phyloP scores from a whole-genome alignment of 2,113 vertebrate genomes.

The Calyptomena viridis region DNA sequence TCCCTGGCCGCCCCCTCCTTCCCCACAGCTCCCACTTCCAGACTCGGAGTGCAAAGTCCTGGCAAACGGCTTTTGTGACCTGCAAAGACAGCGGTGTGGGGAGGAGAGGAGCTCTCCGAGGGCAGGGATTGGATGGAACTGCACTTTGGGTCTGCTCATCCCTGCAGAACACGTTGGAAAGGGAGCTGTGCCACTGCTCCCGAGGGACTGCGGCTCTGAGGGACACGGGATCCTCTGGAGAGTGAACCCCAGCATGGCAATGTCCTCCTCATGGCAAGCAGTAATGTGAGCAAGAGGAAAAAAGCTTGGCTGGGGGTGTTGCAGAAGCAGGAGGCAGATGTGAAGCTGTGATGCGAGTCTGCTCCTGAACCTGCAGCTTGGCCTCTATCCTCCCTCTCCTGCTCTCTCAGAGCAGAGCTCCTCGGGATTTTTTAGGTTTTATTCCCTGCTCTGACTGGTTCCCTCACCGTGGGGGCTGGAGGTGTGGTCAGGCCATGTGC shows the following conservation, averaged over 20 bases:
- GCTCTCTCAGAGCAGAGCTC: not conserved
- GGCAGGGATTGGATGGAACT: fast-evolving
- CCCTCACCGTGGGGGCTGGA: not conserved
- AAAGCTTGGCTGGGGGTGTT: not conserved
- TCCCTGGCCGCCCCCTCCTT: not conserved
- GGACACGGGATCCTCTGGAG: fast-evolving
- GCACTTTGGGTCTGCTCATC: not conserved
- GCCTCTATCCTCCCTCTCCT: not conserved
- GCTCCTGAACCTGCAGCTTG: not conserved
- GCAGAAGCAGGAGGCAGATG: conserved; percentile 21
- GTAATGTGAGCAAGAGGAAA: not conserved
- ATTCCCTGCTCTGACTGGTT: not conserved
- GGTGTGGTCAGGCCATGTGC: fast-evolving
- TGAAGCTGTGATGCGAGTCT: not conserved
- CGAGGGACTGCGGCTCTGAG: fast-evolving
- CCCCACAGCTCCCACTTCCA: not conserved
- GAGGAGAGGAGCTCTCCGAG: fast-evolving
- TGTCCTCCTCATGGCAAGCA: not conserved
- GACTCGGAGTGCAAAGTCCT: fast-evolving
- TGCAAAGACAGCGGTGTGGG: fast-evolving
- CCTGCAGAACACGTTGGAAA: not conserved
- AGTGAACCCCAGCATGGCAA: not conserved
- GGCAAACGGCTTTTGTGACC: not conserved
- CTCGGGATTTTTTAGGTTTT: fast-evolving
- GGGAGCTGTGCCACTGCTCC: not conserved